These are phyloP conservation scores for Sebastes trivittatus DNA, from an alignment of 2,797 vertebrate species.

Conservation along the genomic window DNA sequence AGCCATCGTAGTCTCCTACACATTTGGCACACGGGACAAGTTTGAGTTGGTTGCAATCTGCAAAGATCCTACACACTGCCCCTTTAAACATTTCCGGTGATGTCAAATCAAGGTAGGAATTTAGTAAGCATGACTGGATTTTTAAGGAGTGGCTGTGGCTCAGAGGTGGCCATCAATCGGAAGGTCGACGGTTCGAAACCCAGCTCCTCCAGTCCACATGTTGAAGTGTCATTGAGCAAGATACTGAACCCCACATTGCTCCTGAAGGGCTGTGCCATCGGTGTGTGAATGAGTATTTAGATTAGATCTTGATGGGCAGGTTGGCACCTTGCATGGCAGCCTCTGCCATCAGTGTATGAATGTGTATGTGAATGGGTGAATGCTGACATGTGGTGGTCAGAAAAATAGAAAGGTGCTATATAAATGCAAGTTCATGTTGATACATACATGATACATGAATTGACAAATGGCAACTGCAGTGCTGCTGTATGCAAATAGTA, in stretches of 20 bases:
- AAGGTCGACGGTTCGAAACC: background rate
- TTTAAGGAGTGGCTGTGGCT: too few species aligned
- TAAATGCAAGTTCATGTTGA: background rate
- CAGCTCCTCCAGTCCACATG: background rate
- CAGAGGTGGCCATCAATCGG: too few species aligned
- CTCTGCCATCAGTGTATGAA: too few species aligned
- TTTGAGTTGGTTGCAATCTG: background rate
- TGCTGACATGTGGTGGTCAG: background rate
- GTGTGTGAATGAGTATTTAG: background rate
- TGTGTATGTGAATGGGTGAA: background rate
- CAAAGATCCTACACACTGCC: background rate
- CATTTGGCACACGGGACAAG: too few species aligned
- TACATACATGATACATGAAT: background rate
- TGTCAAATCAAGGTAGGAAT: too few species aligned
- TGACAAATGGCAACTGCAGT: background rate
- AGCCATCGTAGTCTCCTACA: background rate
- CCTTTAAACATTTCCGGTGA: too few species aligned
- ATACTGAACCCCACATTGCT: accelerated
- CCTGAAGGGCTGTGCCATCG: background rate
- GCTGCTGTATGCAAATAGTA: too few species aligned
- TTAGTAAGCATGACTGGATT: too few species aligned
- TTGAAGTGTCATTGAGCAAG: accelerated
- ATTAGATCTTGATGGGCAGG: background rate
- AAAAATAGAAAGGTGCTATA: background rate
- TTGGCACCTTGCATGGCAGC: background rate